Percentiles rank a stretch among this genome's conserved stretches.
Evolutionary conservation across 2,113 vertebrate genomes (phyloP).

Genomic region (Syrrhaptes paradoxus): DNA sequence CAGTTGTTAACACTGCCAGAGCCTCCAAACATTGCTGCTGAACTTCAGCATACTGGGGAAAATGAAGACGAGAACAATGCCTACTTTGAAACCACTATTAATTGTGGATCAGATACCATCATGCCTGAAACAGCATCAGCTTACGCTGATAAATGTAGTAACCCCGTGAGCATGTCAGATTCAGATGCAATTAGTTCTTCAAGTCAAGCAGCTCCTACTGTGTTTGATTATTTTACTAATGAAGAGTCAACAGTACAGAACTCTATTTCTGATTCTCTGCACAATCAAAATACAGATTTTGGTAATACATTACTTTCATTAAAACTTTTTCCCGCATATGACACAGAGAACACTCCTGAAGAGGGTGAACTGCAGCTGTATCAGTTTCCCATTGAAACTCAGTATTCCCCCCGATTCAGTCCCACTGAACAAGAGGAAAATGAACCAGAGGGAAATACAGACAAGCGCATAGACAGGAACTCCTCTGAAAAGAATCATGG

Average conservation of each 20-base stretch:
- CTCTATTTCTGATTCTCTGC: not conserved
- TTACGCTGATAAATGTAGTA: accelerated
- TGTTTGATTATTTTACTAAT: not conserved
- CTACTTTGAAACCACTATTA: not conserved
- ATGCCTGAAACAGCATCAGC: not conserved
- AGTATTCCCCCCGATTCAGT: not conserved
- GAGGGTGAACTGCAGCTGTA: not conserved
- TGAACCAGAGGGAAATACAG: not conserved
- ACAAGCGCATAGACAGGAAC: not conserved
- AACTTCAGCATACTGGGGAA: not conserved
- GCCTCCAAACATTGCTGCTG: not conserved
- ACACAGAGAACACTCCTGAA: not conserved
- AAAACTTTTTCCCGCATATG: not conserved
- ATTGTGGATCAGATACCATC: not conserved
- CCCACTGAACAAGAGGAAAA: not conserved
- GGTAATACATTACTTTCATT: accelerated
- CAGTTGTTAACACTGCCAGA: not conserved
- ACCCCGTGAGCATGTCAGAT: accelerated
- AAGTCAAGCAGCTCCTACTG: not conserved
- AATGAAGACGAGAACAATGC: not conserved
- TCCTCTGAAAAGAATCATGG: not conserved
- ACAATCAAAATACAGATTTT: not conserved
- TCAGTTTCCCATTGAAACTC: not conserved
- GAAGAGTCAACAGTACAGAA: not conserved
- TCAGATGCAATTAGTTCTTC: not conserved